Conservation (phyloP, 2,797 vertebrate genomes). For the Hirundo rustica region DNA sequence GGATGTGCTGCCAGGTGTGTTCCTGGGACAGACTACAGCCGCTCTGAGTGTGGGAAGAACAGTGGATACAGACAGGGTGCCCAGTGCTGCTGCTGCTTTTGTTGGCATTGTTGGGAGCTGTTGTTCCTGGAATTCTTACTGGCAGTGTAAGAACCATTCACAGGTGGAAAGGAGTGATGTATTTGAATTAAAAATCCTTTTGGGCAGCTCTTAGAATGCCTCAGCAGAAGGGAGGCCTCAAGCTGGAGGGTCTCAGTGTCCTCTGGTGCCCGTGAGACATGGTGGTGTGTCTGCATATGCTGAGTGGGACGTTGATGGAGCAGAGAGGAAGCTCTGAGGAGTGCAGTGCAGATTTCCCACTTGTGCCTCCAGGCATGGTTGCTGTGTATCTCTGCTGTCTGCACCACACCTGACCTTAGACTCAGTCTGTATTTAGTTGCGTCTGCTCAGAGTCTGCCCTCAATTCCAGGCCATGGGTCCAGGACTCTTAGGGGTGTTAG, state of each 20-base stretch:
- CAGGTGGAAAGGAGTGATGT: background rate
- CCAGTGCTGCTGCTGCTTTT: background rate
- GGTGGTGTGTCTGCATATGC: rapidly evolving
- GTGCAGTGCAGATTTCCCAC: background rate
- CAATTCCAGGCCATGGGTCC: background rate
- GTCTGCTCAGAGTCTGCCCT: background rate
- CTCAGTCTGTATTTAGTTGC: background rate
- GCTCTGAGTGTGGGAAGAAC: rapidly evolving
- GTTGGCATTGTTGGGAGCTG: background rate
- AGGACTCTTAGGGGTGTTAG: background rate
- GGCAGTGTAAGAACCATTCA: background rate
- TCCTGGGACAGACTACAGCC: background rate
- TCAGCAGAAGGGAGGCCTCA: background rate
- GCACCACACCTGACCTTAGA: background rate
- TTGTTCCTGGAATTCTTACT: background rate
- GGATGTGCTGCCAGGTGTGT: background rate
- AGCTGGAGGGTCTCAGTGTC: background rate
- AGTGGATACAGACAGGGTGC: background rate
- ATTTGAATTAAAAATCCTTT: background rate
- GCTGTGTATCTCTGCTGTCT: background rate
- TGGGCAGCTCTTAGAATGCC: background rate
- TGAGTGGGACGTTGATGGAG: background rate
- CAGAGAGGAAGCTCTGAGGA: background rate
- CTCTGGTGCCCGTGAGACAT: background rate
- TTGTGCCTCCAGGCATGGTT: background rate